Evolutionary conservation across 2,797 vertebrate genomes (phyloP).

Genomic region (Poliocrania exsul): DNA sequence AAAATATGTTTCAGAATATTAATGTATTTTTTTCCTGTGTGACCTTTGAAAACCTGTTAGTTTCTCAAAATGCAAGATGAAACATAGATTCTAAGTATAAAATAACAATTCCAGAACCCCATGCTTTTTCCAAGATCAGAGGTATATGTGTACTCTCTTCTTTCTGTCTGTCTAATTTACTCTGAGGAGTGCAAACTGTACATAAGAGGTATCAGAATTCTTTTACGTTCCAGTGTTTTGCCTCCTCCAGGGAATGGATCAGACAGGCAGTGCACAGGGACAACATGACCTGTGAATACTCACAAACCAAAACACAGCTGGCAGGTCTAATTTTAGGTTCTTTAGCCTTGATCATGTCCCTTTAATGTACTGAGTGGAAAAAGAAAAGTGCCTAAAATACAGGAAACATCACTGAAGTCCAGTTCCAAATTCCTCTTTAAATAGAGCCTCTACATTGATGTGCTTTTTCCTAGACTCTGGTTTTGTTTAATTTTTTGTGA

Average conservation of each 20-base stretch:
- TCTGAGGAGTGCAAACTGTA: background rate
- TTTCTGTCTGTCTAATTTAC: background rate
- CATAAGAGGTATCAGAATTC: conserved; percentile 13
- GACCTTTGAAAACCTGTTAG: background rate
- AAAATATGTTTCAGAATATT: background rate
- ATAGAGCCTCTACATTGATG: conserved; percentile 49
- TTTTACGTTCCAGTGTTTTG: conserved; percentile 28
- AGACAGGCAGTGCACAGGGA: conserved; percentile 26
- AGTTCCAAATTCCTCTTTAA: conserved; percentile 63
- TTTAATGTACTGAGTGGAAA: conserved; percentile 68
- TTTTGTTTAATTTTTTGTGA: conserved; percentile 55
- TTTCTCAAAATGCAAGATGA: background rate
- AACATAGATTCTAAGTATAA: background rate
- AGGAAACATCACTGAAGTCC: conserved; percentile 59
- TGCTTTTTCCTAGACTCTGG: conserved; percentile 32
- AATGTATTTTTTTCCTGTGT: background rate
- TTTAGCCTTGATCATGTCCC: conserved; percentile 66
- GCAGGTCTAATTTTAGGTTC: conserved; percentile 73
- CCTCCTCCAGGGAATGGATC: conserved; percentile 35
- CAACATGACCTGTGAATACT: conserved; percentile 47
- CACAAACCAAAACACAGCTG: conserved; percentile 72
- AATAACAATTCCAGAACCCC: background rate
- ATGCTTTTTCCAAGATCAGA: background rate
- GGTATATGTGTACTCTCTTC: background rate
- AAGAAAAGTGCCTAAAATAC: conserved; percentile 59